These are phyloP conservation scores for Eupristina koningsbergeri DNA, from an alignment of 1,140 invertebrate species.

Conservation along the genomic window DNA sequence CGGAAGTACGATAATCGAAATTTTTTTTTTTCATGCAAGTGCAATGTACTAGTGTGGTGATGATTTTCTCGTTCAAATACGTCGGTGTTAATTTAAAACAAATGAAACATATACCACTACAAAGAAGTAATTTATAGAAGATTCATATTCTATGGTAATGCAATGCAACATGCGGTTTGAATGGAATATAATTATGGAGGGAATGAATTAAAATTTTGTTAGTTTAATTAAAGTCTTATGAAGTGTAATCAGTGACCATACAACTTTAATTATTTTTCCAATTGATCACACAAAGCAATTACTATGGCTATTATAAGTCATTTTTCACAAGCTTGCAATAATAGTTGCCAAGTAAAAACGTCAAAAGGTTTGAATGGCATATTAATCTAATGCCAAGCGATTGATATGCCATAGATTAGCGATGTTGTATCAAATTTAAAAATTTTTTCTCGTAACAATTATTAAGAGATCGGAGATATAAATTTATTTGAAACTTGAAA, in stretches of 20 bases:
- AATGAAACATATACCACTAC: no score
- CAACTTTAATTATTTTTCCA: no score
- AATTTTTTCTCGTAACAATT: neutral
- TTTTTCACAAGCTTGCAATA: neutral
- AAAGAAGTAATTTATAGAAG: neutral
- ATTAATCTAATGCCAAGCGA: neutral
- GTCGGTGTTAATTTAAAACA: no score
- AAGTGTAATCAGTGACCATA: no score
- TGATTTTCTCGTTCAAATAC: no score
- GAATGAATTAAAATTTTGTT: no score
- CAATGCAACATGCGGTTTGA: neutral
- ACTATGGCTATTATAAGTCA: neutral
- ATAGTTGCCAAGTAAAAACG: neutral
- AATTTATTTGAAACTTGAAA: neutral
- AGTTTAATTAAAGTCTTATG: no score
- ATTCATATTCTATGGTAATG: neutral
- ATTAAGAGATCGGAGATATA: neutral
- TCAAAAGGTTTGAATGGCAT: neutral
- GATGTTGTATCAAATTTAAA: neutral
- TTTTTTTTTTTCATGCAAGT: no score
- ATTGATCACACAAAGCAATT: no score
- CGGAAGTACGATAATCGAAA: no score
- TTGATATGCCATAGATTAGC: neutral
- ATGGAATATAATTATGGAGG: no score
- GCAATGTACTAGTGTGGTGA: no score